Percentiles rank a stretch among this genome's conserved stretches.
phyloP scores from a whole-genome alignment of 2,113 vertebrate genomes.

The Actenoides lindsayi region DNA sequence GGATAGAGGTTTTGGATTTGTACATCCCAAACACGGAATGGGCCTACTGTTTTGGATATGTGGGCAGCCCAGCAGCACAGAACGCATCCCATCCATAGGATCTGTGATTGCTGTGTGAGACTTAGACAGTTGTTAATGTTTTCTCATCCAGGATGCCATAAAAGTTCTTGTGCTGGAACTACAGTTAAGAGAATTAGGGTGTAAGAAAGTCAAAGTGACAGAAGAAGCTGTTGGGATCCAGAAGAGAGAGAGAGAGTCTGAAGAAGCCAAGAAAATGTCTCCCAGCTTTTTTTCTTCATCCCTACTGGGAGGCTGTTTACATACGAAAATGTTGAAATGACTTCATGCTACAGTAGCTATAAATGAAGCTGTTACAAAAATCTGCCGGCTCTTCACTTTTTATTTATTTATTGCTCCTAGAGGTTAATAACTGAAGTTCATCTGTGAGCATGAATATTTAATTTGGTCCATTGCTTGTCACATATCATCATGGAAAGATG shows the following conservation, averaged over 20 bases:
- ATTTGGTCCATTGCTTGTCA: not conserved
- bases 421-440: not conserved
- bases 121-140: not conserved
- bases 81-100: not conserved
- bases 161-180: not conserved
- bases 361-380: not conserved
- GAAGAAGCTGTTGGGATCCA: not conserved
- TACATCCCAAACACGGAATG: not conserved
- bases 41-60: not conserved
- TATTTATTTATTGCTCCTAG: constrained; percentile 9
- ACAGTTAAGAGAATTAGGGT: not conserved
- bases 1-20: not conserved
- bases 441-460: not conserved
- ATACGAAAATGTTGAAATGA: not conserved
- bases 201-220: not conserved
- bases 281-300: not conserved
- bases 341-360: not conserved
- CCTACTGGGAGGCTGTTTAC: not conserved
- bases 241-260: not conserved
- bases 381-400: not conserved
- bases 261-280: not conserved
- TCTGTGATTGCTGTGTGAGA: not conserved
- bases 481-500: not conserved
- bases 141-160: not conserved
- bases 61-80: not conserved